A percentile compares a stretch with the other conserved stretches of the same genome.
These are phyloP conservation scores for Hymenopus coronatus DNA, from an alignment of 2,888 invertebrate species.

Conservation along the genomic window DNA sequence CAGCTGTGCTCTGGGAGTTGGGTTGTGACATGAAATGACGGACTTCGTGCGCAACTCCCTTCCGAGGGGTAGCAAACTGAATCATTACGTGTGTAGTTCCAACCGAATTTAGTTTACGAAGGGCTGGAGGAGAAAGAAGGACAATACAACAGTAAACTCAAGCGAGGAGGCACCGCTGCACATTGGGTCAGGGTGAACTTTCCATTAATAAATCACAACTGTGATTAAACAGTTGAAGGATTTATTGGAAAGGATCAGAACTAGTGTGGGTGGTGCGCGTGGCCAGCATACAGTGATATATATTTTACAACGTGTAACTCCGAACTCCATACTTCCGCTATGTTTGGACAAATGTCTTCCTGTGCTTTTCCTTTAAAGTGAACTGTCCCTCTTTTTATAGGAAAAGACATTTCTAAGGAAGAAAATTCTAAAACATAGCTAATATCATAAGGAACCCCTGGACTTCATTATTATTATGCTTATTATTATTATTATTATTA, in stretches of 20 bases:
- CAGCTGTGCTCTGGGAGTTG: not conserved
- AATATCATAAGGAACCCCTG: too few relatives aligned
- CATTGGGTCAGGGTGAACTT: constrained; percentile 14
- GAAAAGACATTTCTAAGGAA: too few relatives aligned
- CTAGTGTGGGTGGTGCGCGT: not conserved
- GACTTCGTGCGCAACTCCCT: not conserved
- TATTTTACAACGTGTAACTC: not conserved
- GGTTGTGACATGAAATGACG: not conserved
- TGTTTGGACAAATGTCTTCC: not conserved
- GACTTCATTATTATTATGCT: too few relatives aligned
- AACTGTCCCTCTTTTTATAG: not conserved
- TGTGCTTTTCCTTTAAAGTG: not conserved
- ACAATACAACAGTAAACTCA: not conserved
- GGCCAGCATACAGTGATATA: not conserved
- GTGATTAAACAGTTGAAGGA: constrained; percentile 16
- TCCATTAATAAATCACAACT: constrained; percentile 7
- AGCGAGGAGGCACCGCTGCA: not conserved
- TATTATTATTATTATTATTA: too few relatives aligned
- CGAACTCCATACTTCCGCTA: not conserved
- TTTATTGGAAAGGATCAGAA: constrained; percentile 11
- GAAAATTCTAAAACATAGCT: too few relatives aligned
- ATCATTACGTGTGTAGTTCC: not conserved
- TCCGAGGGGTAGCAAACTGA: too few relatives aligned
- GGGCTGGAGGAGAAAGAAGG: not conserved
- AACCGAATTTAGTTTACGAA: not conserved